Conservation (phyloP, 2,113 vertebrate species). For the Calypte anna region DNA sequence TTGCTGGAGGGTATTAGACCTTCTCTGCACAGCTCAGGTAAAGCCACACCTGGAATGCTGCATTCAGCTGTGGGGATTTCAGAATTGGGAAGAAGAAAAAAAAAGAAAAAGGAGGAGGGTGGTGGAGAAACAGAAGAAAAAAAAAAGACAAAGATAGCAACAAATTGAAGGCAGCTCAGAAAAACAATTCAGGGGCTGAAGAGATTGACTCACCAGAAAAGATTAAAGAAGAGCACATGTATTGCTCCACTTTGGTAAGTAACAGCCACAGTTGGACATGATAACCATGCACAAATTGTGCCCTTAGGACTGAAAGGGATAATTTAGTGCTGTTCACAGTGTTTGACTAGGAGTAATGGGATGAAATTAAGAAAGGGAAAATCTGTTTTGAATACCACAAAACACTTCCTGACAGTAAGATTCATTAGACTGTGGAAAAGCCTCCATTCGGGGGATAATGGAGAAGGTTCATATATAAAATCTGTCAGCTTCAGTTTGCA, state of each 20-base stretch:
- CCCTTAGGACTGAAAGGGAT: conserved; percentile 49
- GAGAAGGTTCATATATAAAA: conserved; percentile 35
- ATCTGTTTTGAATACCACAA: conserved; percentile 65
- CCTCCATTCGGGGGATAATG: conserved; percentile 10
- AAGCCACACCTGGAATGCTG: background rate
- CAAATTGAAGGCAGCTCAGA: background rate
- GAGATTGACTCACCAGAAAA: conserved; percentile 21
- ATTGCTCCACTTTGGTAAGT: conserved; percentile 26
- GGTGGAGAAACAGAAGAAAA: background rate
- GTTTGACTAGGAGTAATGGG: conserved; percentile 61
- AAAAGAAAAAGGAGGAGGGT: background rate
- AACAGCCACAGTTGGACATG: conserved; percentile 43
- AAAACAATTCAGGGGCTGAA: background rate
- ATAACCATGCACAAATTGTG: conserved; percentile 39
- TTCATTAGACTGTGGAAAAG: conserved; percentile 55
- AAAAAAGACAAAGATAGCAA: background rate
- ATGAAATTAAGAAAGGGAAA: conserved; percentile 61
- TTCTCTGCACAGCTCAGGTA: background rate
- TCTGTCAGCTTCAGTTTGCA: conserved; percentile 54
- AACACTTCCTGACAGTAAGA: conserved; percentile 61
- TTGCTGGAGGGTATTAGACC: background rate
- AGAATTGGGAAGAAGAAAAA: background rate
- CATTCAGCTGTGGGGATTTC: background rate
- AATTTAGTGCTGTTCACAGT: conserved; percentile 57
- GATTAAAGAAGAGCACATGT: conserved; percentile 46